Conservation (phyloP, 2,113 vertebrate species). For the Delphinus delphis region DNA sequence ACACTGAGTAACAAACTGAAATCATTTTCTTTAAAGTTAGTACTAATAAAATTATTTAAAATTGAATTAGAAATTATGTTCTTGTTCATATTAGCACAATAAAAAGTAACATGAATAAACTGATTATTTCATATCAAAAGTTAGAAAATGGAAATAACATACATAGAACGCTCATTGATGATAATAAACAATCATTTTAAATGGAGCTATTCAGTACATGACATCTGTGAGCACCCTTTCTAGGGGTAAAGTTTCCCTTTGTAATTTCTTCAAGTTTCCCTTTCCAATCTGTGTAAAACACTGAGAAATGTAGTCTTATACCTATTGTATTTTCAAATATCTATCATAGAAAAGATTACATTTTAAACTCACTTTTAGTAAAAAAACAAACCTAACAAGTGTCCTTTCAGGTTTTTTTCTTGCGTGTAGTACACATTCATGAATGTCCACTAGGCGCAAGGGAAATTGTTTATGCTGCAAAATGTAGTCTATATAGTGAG, state of each 20-base stretch:
- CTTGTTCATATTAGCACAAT: constrained; percentile 63
- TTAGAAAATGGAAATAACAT: constrained; percentile 75
- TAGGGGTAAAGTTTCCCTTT: constrained; percentile 38
- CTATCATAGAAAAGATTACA: constrained; percentile 57
- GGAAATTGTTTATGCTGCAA: not conserved
- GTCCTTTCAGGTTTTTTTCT: not conserved
- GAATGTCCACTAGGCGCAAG: constrained; percentile 31
- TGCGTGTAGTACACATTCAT: not conserved
- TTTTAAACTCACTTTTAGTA: constrained; percentile 40
- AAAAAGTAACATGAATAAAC: constrained; percentile 76
- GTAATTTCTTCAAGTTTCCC: constrained; percentile 15
- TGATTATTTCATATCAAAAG: constrained; percentile 79
- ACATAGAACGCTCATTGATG: constrained; percentile 70
- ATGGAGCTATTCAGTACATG: constrained; percentile 27
- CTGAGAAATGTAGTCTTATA: not conserved
- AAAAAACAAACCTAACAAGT: not conserved
- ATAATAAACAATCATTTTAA: constrained; percentile 59
- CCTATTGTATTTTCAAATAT: constrained; percentile 9
- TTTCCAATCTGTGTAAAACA: constrained; percentile 33
- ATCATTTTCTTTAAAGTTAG: constrained; percentile 59
- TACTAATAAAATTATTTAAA: constrained; percentile 67
- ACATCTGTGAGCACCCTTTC: constrained; percentile 25
- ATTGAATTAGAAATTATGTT: constrained; percentile 64
- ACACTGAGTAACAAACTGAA: constrained; percentile 35
- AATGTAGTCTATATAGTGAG: not conserved